Base-by-base conservation (phyloP, 1,140 invertebrate genomes). In the Holcopasites calliopsidis region DNA sequence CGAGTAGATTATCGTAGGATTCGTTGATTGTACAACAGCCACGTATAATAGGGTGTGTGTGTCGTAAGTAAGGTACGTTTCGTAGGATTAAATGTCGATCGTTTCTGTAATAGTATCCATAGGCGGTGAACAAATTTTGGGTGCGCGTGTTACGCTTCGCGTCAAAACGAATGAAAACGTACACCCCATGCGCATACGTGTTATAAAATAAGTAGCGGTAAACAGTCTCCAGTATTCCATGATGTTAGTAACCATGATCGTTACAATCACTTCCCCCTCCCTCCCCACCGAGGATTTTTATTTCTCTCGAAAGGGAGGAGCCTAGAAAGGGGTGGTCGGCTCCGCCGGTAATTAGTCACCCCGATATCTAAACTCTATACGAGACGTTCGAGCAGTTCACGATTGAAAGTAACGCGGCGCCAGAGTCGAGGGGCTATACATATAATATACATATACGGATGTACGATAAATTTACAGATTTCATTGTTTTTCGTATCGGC, bases 401-500 rank as follows among this genome's bases (percentile, higher is more conserved):
- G 80, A 58, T 49, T 77, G 82, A 87, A 82, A 85, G 83, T 82
- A 82, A 76, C 62, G 68, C 77, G 35, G 66, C 66, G 64, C 62
- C 85, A 87, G 10, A n/a, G n/a, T 40, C 16, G n/a, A 4, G 8
- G 6, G 42, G 8, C n/a, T n/a, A n/a, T n/a, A n/a, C n/a, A n/a
- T n/a, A n/a, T n/a, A n/a, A n/a, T n/a, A n/a, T n/a, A n/a, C n/a
- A n/a, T n/a, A n/a, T n/a, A n/a, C n/a, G n/a, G n/a, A n/a, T n/a
- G n/a, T n/a, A n/a, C n/a, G n/a, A n/a, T n/a, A n/a, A n/a, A n/a
- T n/a, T n/a, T n/a, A n/a, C n/a, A n/a, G 8, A 31, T n/a, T 88
- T 85, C 83, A 87, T 86, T 86, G 86, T 88, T 90, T 86, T 88
- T 68, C 86, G 89, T 86, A 86, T 90, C 84, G 87, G 90, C 86